Base-by-base conservation (phyloP, 2,888 invertebrate genomes). In the Xanthia icteritia region DNA sequence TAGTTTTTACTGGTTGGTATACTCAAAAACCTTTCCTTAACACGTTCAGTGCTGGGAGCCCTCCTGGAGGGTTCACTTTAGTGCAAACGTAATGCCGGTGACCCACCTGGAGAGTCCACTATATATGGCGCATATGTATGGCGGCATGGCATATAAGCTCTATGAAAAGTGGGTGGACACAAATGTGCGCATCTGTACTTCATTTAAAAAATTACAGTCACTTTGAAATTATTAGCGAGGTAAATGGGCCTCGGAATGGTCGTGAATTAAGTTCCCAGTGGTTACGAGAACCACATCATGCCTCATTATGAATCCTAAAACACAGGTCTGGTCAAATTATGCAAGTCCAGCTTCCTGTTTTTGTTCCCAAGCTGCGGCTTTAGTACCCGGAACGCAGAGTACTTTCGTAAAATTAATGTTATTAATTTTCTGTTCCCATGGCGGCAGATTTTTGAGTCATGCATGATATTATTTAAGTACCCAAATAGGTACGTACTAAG, bases 301-400 rank as follows among this genome's bases (percentile, higher is more conserved):
- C 77, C 87, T 91, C 86, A 92, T 92, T 92, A 92, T 86, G 80
- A 63, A 83, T 83, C 78, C 86, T 88, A 86, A 89, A 91, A 88
- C 88, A 88, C 86, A 77, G 86, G 86, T 79, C 80, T 86, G 80
- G 75, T 79, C 73, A 89, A 89, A 90, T 89, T 89, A 88, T 84
- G 83, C 76, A 85, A 86, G 81, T 63, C 75, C 76, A 81, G 87
- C 90, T 92, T 92, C 91, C 91, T 91, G 90, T 83, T 89, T 82
- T 87, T 82, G 79, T 85, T 80, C 56, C 76, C 76, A 64, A 79
- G 56, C 67, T 79, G 76, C 54, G 64, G 74, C 54, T 77, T 60
- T 67, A 56, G 36, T 67, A 75, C 64, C 48, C 64, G 51, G 82
- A 76, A 84, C 76, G 67, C 72, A 13, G 48, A 67, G 51, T 73